These are phyloP conservation scores for Pachycephala philippinensis DNA, from an alignment of 2,113 vertebrate genomes.

Conservation along the genomic window DNA sequence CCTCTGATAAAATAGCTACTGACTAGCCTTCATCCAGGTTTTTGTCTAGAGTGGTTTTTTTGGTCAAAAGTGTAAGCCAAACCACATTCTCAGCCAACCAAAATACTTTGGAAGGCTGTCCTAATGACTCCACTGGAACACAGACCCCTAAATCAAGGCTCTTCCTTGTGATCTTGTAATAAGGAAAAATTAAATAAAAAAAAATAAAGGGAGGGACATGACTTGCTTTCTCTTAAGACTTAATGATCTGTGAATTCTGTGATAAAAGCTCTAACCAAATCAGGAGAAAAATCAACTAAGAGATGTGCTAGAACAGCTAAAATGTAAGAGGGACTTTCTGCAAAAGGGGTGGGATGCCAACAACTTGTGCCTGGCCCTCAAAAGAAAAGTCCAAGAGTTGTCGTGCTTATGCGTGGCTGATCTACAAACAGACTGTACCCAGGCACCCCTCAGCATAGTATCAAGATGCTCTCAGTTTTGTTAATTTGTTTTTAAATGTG, in stretches of 20 bases:
- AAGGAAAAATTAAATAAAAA: neutral
- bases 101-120: neutral
- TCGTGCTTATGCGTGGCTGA: neutral
- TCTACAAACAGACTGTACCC: neutral
- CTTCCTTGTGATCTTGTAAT: neutral
- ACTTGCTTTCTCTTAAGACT: neutral
- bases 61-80: neutral
- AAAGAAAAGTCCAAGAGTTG: neutral
- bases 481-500: neutral
- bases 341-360: neutral
- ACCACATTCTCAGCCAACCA: neutral
- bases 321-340: neutral
- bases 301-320: neutral
- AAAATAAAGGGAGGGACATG: rapidly evolving
- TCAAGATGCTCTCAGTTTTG: neutral
- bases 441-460: too few species aligned
- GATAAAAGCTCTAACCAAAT: neutral
- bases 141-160: neutral
- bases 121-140: neutral
- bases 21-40: neutral
- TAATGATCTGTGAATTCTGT: neutral
- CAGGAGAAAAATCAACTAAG: neutral
- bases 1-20: neutral
- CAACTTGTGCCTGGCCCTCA: neutral
- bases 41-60: neutral